These are phyloP conservation scores for Orthosia gothica DNA, from an alignment of 2,888 invertebrate genomes.

Conservation along the genomic window DNA sequence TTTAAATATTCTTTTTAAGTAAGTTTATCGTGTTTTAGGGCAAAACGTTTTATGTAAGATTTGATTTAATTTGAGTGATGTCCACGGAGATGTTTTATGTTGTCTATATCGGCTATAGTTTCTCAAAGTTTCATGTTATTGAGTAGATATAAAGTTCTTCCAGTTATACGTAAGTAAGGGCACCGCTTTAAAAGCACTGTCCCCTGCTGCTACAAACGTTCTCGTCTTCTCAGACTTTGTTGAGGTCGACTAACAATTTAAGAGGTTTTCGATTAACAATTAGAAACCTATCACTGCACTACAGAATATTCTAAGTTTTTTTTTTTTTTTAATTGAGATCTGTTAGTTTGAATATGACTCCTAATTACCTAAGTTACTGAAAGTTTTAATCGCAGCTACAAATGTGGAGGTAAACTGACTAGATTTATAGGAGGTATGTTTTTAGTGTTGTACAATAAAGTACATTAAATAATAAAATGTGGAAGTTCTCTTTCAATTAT, in stretches of 20 bases:
- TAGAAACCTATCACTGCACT: no score
- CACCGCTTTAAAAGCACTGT: background rate
- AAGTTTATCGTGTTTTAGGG: constrained; percentile 30
- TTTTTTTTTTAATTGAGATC: no score
- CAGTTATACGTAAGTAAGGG: background rate
- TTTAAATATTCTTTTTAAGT: constrained; percentile 61
- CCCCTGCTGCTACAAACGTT: background rate
- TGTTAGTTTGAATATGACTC: no score
- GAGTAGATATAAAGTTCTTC: background rate
- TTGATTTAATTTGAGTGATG: constrained; percentile 28
- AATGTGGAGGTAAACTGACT: no score
- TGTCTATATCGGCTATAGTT: background rate
- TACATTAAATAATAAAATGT: no score
- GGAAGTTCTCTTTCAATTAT: no score
- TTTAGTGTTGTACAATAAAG: no score
- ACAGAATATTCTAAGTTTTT: no score
- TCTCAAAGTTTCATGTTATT: background rate
- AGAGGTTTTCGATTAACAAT: background rate
- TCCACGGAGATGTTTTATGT: background rate
- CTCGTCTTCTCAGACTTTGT: background rate
- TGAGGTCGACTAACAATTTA: background rate
- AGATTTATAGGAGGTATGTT: no score
- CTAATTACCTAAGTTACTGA: no score
- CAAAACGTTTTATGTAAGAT: constrained; percentile 30
- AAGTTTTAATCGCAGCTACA: no score